Percentiles rank a stretch among this genome's conserved stretches.
Conservation (phyloP, 1,140 invertebrate genomes). For the Drosophila virilis region DNA sequence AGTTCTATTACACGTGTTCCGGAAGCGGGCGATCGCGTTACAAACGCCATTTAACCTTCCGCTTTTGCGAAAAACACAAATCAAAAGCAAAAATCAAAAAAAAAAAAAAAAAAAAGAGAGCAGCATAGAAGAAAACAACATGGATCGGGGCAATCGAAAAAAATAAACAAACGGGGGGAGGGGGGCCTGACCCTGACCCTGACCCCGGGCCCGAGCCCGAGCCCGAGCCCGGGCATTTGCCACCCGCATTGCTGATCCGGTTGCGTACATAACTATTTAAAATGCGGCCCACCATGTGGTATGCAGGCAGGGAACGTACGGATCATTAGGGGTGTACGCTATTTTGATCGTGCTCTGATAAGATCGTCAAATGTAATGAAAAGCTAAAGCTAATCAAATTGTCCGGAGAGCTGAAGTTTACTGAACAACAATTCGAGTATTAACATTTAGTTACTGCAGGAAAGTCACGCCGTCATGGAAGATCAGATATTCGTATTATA, state of each 20-base stretch:
- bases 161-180: no score
- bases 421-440: no score
- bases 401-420: no score
- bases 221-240: slow-evolving; percentile 7
- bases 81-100: neutral
- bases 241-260: neutral
- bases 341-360: slow-evolving; percentile 21
- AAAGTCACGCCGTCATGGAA: no score
- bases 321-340: slow-evolving; percentile 19
- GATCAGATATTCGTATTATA: no score
- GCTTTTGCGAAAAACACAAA: slow-evolving; percentile 39
- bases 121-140: neutral
- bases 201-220: slow-evolving; percentile 29
- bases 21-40: slow-evolving; percentile 49
- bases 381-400: no score
- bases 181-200: slow-evolving; percentile 10
- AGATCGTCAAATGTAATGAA: neutral
- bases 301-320: slow-evolving; percentile 2
- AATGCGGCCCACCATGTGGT: slow-evolving; percentile 25
- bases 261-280: slow-evolving; percentile 16
- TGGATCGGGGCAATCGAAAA: slow-evolving; percentile 6
- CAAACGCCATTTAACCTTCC: slow-evolving; percentile 61
- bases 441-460: no score
- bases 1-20: slow-evolving; percentile 56
- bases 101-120: slow-evolving; percentile 1